These are phyloP conservation scores for Cydia fagiglandana DNA, from an alignment of 1,140 invertebrate species.

Conservation along the genomic window DNA sequence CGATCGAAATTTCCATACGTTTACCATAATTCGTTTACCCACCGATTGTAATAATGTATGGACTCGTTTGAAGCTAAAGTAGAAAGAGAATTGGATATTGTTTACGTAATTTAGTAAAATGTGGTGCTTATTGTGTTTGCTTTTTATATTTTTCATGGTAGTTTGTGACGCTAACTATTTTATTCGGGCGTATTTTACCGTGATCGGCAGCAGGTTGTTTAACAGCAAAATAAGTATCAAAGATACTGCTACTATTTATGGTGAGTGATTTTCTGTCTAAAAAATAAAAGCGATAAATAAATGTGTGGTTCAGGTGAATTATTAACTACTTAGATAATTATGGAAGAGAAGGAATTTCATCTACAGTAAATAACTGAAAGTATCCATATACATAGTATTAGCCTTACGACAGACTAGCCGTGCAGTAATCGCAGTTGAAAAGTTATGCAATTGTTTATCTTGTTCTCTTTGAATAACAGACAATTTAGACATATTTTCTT, in stretches of 20 bases:
- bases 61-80: not conserved
- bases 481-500: too few relatives aligned
- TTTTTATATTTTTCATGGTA: constrained; percentile 47
- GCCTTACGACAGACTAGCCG: too few relatives aligned
- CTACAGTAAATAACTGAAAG: too few relatives aligned
- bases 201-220: constrained; percentile 51
- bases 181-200: constrained; percentile 52
- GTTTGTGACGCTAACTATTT: constrained; percentile 60
- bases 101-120: constrained; percentile 3
- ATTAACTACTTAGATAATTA: too few relatives aligned
- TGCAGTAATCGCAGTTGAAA: too few relatives aligned
- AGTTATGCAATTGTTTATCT: too few relatives aligned
- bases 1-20: constrained; percentile 22
- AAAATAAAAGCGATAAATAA: not conserved
- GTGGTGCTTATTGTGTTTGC: constrained; percentile 12
- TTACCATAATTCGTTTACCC: constrained; percentile 21
- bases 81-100: not conserved
- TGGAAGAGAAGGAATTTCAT: too few relatives aligned
- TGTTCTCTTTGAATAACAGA: too few relatives aligned
- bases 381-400: too few relatives aligned
- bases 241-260: constrained; percentile 56
- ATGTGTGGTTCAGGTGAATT: not conserved
- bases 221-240: constrained; percentile 45
- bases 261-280: constrained; percentile 45
- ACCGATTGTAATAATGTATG: constrained; percentile 12